Percentiles rank a stretch among this genome's conserved stretches.
These are phyloP conservation scores for Parelbella ahira DNA, from an alignment of 2,888 invertebrate genomes.

Conservation along the genomic window DNA sequence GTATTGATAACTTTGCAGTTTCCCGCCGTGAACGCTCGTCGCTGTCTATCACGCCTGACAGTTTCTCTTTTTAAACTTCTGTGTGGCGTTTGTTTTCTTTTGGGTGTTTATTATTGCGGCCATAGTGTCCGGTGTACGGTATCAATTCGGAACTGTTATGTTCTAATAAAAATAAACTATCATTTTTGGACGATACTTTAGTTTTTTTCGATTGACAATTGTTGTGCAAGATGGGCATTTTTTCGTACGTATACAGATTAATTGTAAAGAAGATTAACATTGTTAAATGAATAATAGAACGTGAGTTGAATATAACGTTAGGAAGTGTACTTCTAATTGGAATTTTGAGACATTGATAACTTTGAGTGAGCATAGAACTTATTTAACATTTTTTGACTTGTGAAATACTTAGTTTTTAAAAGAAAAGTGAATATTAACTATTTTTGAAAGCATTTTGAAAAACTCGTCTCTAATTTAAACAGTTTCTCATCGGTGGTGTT, in stretches of 20 bases:
- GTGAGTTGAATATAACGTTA: too few species aligned
- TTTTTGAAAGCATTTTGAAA: too few species aligned
- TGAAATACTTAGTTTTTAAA: too few species aligned
- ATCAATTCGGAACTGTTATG: not conserved
- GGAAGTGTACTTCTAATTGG: slow-evolving; percentile 13
- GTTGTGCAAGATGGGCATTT: slow-evolving; percentile 66
- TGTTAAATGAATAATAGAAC: slow-evolving; percentile 34
- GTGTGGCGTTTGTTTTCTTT: too few species aligned
- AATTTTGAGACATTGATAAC: slow-evolving; percentile 5
- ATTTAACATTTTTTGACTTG: too few species aligned
- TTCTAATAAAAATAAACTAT: not conserved
- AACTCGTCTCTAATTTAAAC: too few species aligned
- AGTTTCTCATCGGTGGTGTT: slow-evolving; percentile 8
- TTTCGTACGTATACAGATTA: slow-evolving; percentile 68
- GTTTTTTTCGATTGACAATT: slow-evolving; percentile 9
- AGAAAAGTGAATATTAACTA: too few species aligned
- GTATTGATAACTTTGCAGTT: slow-evolving; percentile 1
- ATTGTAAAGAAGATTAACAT: slow-evolving; percentile 63
- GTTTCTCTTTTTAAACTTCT: not conserved
- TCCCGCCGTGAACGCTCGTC: slow-evolving; percentile 7
- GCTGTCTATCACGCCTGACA: slow-evolving; percentile 9
- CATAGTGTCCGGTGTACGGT: too few species aligned
- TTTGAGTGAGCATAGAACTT: too few species aligned
- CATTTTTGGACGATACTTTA: not conserved
- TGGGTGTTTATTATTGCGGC: too few species aligned